A percentile compares a stretch with the other conserved stretches of the same genome.
Conservation (phyloP, 2,797 vertebrate genomes). For the Prionace glauca region DNA sequence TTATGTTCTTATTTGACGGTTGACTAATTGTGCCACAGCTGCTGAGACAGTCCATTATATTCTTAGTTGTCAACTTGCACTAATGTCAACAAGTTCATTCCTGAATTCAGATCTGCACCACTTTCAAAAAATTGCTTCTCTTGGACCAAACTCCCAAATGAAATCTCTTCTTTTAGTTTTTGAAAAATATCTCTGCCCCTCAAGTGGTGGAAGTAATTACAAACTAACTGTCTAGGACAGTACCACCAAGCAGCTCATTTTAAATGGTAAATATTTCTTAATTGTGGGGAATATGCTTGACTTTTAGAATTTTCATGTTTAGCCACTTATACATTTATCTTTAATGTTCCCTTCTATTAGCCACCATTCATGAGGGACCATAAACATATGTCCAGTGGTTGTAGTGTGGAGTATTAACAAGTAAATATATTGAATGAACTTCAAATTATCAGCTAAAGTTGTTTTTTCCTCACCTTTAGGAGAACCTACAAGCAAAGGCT, state of each 20-base stretch:
- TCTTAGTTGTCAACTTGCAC: no score
- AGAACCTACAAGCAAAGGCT: constrained; percentile 68
- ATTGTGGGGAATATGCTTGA: background rate
- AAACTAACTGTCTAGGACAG: background rate
- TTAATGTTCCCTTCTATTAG: no score
- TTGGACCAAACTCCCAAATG: background rate
- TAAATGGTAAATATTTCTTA: background rate
- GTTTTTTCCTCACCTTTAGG: constrained; percentile 46
- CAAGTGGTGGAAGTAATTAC: background rate
- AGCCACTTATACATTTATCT: background rate
- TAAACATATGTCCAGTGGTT: no score
- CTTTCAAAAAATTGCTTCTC: background rate
- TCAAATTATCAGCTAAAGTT: background rate
- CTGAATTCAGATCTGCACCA: background rate
- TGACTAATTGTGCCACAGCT: no score
- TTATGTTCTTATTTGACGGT: no score
- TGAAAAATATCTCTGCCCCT: no score
- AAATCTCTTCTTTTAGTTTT: background rate
- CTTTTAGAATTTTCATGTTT: background rate
- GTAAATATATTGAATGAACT: background rate
- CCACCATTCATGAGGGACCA: no score
- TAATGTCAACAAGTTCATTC: background rate
- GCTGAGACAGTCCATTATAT: no score
- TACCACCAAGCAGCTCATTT: background rate
- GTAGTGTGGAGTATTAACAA: background rate